Base-by-base conservation (phyloP, 2,888 invertebrate genomes). In the Ametastegia equiseti region DNA sequence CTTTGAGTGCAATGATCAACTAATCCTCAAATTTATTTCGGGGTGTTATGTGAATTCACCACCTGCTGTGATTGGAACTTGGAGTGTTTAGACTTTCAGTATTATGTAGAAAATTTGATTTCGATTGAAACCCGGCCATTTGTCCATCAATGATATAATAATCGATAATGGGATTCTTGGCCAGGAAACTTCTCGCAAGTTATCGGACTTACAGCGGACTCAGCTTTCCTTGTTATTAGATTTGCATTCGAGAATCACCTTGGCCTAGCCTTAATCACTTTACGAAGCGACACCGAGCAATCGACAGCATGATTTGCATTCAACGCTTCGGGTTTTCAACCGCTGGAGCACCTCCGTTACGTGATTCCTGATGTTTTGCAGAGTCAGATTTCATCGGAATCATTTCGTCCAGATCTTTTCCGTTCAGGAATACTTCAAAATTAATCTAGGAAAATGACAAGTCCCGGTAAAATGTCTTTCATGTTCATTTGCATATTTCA, bases 301-400 rank as follows among this genome's bases (percentile, higher is more conserved):
- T 73, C 73, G 33, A n/a, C 11, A 33, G 0, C n/a, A 36, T 33
- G 19, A 73, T 73, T 73, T 54, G 50, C 73, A 73, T 73, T 33
- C 33, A 54, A 30, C n/a, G n/a, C 73, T 73, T 54, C 23, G 54
- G 33, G 42, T 71, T 54, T 50, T 73, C 19, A 73, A 73, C 42
- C 33, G 73, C 19, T 73, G 19, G 54, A 73, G 54, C 54, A 27
- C 73, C n/a, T 73, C 54, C n/a, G 73, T 19, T 73, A 73, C 54
- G 73, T 73, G 73, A 73, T 73, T 73, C 73, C n/a, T 2, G 33
- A 19, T n/a, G n/a, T 73, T 73, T 73, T 73, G 73, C 73, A 73
- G 50, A 73, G 50, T 73, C 73, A 73, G 54, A 73, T 73, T 50
- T 50, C n/a, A 50, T 73, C 73, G 73, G 54, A 73, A 73, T 73